Percentiles rank a stretch among this genome's conserved stretches.
Conservation (phyloP, 2,888 invertebrate species). For the Tolmerus cingulatus region DNA sequence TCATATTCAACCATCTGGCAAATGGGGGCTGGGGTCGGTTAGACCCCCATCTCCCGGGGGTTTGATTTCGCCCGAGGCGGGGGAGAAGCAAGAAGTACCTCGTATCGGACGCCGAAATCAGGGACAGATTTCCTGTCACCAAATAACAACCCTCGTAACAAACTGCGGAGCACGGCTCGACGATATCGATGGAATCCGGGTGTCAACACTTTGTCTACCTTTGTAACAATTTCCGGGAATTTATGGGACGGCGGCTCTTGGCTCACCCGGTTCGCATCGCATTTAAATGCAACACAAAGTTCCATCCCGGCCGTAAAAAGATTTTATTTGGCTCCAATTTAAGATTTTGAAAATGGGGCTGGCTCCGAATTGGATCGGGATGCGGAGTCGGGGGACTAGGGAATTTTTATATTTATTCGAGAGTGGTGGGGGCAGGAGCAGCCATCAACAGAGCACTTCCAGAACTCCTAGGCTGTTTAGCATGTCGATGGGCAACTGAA, state of each 20-base stretch:
- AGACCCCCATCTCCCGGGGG: background rate
- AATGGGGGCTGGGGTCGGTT: background rate
- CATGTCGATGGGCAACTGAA: slow-evolving; percentile 33
- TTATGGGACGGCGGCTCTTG: slow-evolving; percentile 42
- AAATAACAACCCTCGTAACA: slow-evolving; percentile 32
- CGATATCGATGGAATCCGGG: slow-evolving; percentile 4
- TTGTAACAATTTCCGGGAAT: slow-evolving; percentile 46
- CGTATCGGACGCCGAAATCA: slow-evolving; percentile 36
- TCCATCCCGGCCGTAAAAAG: slow-evolving; percentile 46
- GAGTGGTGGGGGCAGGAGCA: background rate
- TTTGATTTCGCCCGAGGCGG: background rate
- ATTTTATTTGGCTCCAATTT: slow-evolving; percentile 48
- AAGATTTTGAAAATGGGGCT: slow-evolving; percentile 42
- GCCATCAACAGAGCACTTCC: background rate
- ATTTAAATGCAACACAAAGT: slow-evolving; percentile 49
- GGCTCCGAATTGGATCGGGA: slow-evolving; percentile 15
- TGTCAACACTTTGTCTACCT: slow-evolving; percentile 45
- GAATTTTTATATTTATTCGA: slow-evolving; percentile 25
- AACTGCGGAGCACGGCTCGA: background rate
- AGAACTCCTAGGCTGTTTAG: slow-evolving; percentile 10
- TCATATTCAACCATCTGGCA: background rate
- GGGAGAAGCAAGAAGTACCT: background rate
- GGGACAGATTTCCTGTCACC: slow-evolving; percentile 45
- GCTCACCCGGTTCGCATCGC: slow-evolving; percentile 33
- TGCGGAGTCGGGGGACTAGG: background rate